These are phyloP conservation scores for Perizoma flavofasciatum DNA, from an alignment of 2,888 invertebrate species.

Conservation along the genomic window DNA sequence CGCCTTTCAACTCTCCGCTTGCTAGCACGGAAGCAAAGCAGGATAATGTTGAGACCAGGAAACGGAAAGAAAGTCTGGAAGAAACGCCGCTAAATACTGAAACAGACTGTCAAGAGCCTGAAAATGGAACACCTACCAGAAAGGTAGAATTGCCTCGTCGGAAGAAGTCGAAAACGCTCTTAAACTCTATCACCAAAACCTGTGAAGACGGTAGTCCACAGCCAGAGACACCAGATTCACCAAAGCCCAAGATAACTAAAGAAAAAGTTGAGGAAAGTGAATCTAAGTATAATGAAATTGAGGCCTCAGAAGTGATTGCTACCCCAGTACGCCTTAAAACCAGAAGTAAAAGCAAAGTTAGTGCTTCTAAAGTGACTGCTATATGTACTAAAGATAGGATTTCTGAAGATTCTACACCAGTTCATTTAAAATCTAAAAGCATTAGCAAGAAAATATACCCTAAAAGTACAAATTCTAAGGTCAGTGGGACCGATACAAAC, in stretches of 20 bases:
- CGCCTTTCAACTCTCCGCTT: constrained; percentile 73
- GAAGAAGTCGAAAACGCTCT: constrained; percentile 60
- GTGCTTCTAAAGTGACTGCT: neutral
- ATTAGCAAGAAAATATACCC: constrained; percentile 36
- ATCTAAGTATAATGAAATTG: constrained; percentile 1
- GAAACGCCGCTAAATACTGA: constrained; percentile 34
- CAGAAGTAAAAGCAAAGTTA: constrained; percentile 13
- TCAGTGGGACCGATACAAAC: neutral
- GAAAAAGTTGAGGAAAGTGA: constrained; percentile 36
- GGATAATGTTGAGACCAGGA: constrained; percentile 48
- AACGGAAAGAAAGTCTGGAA: constrained; percentile 52
- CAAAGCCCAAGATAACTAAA: neutral
- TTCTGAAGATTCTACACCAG: constrained; percentile 37
- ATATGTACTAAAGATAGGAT: neutral
- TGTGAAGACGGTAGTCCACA: constrained; percentile 12
- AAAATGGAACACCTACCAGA: constrained; percentile 54
- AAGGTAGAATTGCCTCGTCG: constrained; percentile 51
- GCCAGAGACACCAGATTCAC: constrained; percentile 2
- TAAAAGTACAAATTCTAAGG: constrained; percentile 8
- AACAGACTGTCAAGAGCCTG: constrained; percentile 16
- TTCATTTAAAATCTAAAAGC: constrained; percentile 45
- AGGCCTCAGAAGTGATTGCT: neutral
- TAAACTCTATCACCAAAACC: constrained; percentile 39
- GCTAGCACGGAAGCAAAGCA: constrained; percentile 40
- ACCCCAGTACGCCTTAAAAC: constrained; percentile 18